These are phyloP conservation scores for Polyploca ridens DNA, from an alignment of 2,888 invertebrate genomes.

Conservation along the genomic window DNA sequence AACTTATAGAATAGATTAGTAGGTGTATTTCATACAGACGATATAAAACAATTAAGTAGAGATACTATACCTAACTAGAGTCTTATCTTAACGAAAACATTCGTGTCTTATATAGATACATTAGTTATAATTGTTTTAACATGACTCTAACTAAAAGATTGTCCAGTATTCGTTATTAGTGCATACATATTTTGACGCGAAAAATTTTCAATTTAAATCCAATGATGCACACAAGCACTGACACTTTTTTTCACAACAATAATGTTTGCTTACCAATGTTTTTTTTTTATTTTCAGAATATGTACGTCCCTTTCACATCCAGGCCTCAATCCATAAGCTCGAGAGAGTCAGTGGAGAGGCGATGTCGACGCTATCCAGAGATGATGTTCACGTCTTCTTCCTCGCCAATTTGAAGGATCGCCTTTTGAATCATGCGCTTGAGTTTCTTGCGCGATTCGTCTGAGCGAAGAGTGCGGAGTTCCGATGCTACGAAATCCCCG, in stretches of 20 bases:
- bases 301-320: constrained; percentile 11
- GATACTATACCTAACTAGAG: too few relatives aligned
- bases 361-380: constrained; percentile 35
- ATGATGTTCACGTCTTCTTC: constrained; percentile 66
- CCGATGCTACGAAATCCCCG: constrained; percentile 79
- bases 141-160: too few relatives aligned
- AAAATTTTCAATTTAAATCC: too few relatives aligned
- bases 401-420: constrained; percentile 69
- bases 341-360: constrained; percentile 42
- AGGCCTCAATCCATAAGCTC: constrained; percentile 31
- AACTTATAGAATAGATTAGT: background rate
- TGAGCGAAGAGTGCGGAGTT: constrained; percentile 69
- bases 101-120: too few relatives aligned
- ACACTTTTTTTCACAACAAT: background rate
- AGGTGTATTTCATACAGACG: background rate
- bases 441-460: constrained; percentile 66
- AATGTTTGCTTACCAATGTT: background rate
- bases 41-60: too few relatives aligned
- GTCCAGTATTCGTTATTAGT: too few relatives aligned
- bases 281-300: background rate
- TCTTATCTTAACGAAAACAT: too few relatives aligned
- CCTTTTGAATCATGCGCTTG: constrained; percentile 75
- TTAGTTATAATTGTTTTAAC: too few relatives aligned
- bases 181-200: too few relatives aligned
- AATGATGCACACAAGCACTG: background rate